Evolutionary conservation across 2,113 vertebrate species (phyloP).

Genomic region (Clarias gariepinus): DNA sequence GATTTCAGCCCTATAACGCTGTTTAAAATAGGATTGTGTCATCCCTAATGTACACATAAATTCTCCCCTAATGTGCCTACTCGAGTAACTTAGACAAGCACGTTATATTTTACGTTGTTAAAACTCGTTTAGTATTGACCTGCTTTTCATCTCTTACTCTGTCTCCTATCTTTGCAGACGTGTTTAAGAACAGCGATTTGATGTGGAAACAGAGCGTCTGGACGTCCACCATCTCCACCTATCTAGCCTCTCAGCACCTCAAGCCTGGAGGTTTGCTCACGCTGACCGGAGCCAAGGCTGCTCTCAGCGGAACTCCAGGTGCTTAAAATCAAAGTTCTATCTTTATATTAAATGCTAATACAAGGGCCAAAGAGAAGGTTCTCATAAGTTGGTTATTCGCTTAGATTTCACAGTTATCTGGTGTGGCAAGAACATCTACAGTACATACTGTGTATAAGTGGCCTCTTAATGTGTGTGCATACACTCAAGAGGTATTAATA

Average conservation of each 20-base stretch:
- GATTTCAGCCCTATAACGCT: background rate
- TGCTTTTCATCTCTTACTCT: background rate
- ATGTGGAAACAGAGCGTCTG: constrained; percentile 98
- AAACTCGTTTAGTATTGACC: background rate
- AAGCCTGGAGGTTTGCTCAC: constrained; percentile 89
- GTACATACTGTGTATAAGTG: no score
- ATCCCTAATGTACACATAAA: background rate
- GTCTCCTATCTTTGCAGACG: constrained; percentile 67
- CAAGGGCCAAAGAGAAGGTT: background rate
- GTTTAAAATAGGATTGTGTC: background rate
- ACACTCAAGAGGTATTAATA: background rate
- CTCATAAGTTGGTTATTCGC: background rate
- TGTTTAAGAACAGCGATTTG: constrained; percentile 89
- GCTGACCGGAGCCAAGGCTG: constrained; percentile 87
- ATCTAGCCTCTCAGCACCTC: constrained; percentile 86
- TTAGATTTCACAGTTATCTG: background rate
- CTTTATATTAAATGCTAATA: background rate
- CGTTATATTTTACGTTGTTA: background rate
- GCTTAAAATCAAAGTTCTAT: constrained; percentile 8
- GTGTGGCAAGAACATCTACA: background rate
- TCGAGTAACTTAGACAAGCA: background rate
- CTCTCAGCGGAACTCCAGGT: constrained; percentile 87
- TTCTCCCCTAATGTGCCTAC: background rate
- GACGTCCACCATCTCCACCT: constrained; percentile 92
- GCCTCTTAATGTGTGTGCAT: background rate